These are phyloP conservation scores for Chelmon rostratus DNA, from an alignment of 2,797 vertebrate species.

Conservation along the genomic window DNA sequence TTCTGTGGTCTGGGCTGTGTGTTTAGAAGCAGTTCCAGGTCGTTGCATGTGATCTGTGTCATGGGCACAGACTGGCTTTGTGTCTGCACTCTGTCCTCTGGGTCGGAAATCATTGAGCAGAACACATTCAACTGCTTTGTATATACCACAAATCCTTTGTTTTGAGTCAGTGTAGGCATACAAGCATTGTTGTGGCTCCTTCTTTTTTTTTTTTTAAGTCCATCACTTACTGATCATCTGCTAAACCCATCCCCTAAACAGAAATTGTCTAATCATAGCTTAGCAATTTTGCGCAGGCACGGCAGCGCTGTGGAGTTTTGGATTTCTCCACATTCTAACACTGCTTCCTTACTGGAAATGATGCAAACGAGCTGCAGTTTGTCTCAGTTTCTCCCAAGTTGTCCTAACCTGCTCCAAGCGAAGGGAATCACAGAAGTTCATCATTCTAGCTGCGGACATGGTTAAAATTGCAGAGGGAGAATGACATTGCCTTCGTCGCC, in stretches of 20 bases:
- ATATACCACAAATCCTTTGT: slow-evolving; percentile 54
- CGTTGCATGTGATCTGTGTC: slow-evolving; percentile 74
- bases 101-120: slow-evolving; percentile 66
- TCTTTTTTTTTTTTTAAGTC: slow-evolving; percentile 36
- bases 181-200: slow-evolving; percentile 28
- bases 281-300: background rate
- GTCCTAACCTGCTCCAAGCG: no score
- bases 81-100: slow-evolving; percentile 71
- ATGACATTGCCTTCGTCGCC: no score
- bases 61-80: slow-evolving; percentile 63
- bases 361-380: no score
- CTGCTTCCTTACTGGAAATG: no score
- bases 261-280: slow-evolving; percentile 5
- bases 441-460: no score
- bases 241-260: background rate
- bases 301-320: background rate
- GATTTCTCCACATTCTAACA: background rate
- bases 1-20: slow-evolving; percentile 76
- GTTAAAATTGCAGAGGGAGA: no score
- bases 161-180: slow-evolving; percentile 38
- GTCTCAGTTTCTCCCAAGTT: no score
- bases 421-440: no score
- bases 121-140: slow-evolving; percentile 64
- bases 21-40: slow-evolving; percentile 77
- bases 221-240: slow-evolving; percentile 21